These are phyloP conservation scores for Apis cerana DNA, from an alignment of 1,140 invertebrate species.

Conservation along the genomic window DNA sequence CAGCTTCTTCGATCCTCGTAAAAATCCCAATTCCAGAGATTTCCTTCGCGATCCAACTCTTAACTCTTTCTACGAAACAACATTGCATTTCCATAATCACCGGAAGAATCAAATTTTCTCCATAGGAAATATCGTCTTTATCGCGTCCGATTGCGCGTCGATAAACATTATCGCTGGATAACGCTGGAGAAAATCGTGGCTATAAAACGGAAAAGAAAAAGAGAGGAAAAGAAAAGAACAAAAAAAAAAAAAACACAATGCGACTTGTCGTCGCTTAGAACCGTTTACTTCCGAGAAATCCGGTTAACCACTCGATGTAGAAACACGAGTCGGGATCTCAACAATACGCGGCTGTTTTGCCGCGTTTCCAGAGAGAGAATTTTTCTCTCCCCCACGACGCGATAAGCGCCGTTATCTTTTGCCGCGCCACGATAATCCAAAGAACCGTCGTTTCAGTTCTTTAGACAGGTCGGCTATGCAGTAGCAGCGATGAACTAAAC, in stretches of 20 bases:
- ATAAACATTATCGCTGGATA: too few relatives aligned
- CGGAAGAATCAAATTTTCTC: too few relatives aligned
- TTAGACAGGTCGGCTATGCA: slow-evolving; percentile 23
- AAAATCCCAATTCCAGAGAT: too few relatives aligned
- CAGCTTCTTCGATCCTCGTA: too few relatives aligned
- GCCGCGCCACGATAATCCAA: slow-evolving; percentile 54
- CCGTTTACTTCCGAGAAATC: slow-evolving; percentile 42
- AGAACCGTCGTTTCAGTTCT: slow-evolving; percentile 50
- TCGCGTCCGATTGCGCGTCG: too few relatives aligned
- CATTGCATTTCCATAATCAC: too few relatives aligned
- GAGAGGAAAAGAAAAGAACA: too few relatives aligned
- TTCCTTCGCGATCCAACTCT: neutral
- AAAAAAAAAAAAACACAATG: neutral
- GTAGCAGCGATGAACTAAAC: slow-evolving; percentile 33
- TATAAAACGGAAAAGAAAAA: too few relatives aligned
- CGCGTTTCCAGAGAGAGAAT: slow-evolving; percentile 35
- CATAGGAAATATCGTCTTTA: too few relatives aligned
- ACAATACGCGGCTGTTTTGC: slow-evolving; percentile 26
- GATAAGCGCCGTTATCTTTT: slow-evolving; percentile 62
- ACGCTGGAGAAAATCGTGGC: too few relatives aligned
- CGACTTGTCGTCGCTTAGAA: slow-evolving; percentile 18
- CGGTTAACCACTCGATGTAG: slow-evolving; percentile 34
- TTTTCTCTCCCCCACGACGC: slow-evolving; percentile 24
- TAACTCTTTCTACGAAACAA: too few relatives aligned
- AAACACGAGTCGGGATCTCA: neutral